Base-by-base conservation (phyloP, 2,888 invertebrate species). In the Hirtodrosophila histrioides region DNA sequence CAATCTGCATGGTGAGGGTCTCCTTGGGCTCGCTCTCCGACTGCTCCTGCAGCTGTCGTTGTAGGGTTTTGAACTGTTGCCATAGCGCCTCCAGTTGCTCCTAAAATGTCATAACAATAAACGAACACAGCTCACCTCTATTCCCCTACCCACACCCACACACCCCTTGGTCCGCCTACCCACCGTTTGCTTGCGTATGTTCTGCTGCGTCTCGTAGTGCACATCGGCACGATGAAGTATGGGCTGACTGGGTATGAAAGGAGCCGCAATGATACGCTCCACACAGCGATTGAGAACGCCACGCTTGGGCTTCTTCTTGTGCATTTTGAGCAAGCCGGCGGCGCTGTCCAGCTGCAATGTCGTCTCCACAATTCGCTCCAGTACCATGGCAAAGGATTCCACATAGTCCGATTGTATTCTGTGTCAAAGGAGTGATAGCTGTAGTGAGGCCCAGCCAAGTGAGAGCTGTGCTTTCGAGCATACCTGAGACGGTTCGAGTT, bases 351-450 rank as follows among this genome's bases (percentile, higher is more conserved):
- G 35, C 29, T 72, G 63, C 37, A 76, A 44, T 0, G 86, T 81
- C 10, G 70, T 76, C 48, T 83, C 69, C 54, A 88, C 79, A 51
- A 92, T 76, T 8, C 89, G 84, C 64, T 91, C 91, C 61, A 92
- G 45, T 29, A 92, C 83, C 69, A 90, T 69, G 23, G 90, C 88
- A 57, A 92, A 86, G n/a, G 90, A 81, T 72, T 91, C 90, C 54
- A 92, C 78, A 56, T 76, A 75, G 65, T 92, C 91, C 23, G 92
- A 91, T 78, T 92, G 92, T 27, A 92, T 86, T 69, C 91, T 91
- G 35, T 10, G 8, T 3, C 3, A 8, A 36, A 29, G 12, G 1
- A 3, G 7, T n/a, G 27, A 0, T 9, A 29, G 17, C n/a, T 36
- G 8, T 10, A 61, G 44, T 41, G 2, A 0, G 27, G 36, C 23